Evolutionary conservation across 2,888 invertebrate genomes (phyloP), one percentile per base, ranked within the genome.

Genomic region (Seira ritae): DNA sequence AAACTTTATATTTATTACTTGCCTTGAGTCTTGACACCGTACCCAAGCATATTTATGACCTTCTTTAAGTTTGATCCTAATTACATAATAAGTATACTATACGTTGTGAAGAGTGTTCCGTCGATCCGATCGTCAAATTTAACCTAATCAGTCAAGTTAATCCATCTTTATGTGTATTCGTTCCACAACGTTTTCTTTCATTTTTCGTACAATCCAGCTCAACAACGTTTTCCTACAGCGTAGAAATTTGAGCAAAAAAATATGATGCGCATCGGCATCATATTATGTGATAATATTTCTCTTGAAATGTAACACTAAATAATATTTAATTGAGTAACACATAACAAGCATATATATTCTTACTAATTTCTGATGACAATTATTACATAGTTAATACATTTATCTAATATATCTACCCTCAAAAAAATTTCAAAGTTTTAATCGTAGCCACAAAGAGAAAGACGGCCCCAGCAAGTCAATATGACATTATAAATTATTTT

Each of bases 11-110:
- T 70, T 20, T 60, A 17, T 17, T 60, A 50, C 42, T 37, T 55
- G 73, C 69, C 76, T 75, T 76, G 68, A 82, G 62, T 74, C 66
- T 81, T 82, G 79, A 86, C 78, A 84, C 81, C 79, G 79, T 80
- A 74, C 79, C 84, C 82, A 80, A 82, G 79, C 80, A 82, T 81
- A 78, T 55, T 17, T 66, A 66, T 6, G 23, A 60, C 68, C 31
- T 55, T 12, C 15, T 3, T 46, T 55, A 31, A 42, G 22, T n/a
- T 68, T n/a, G n/a, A n/a, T n/a, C n/a, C n/a, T n/a, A n/a, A n/a
- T n/a, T n/a, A n/a, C n/a, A n/a, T n/a, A n/a, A n/a, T n/a, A n/a
- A n/a, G n/a, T n/a, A n/a, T n/a, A n/a, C n/a, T n/a, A n/a, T n/a
- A n/a, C n/a, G n/a, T n/a, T n/a, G n/a, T n/a, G n/a, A n/a, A n/a